These are phyloP conservation scores for Choloepus hoffmanni DNA, from an alignment of 2,113 vertebrate species.

Conservation along the genomic window DNA sequence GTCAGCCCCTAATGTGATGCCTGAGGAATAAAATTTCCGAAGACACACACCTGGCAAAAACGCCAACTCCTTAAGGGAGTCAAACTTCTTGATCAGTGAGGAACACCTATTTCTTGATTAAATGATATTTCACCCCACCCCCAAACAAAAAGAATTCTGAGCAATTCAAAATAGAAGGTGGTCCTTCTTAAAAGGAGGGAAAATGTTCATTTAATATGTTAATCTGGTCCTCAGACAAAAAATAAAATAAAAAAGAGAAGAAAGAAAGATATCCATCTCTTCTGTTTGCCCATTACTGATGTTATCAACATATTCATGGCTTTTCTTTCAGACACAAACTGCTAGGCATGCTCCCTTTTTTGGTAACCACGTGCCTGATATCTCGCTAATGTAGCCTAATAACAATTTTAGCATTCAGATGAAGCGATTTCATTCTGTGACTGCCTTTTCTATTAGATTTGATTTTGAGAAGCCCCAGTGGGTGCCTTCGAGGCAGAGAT, in stretches of 20 bases:
- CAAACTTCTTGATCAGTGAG: background rate
- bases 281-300: slow-evolving; percentile 83
- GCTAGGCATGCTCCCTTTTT: slow-evolving; percentile 89
- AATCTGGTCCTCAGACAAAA: slow-evolving; percentile 77
- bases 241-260: background rate
- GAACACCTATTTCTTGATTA: background rate
- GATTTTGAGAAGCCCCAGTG: slow-evolving; percentile 94
- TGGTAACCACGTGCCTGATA: slow-evolving; percentile 88
- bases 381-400: slow-evolving; percentile 93
- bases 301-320: slow-evolving; percentile 88
- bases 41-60: background rate
- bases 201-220: slow-evolving; percentile 76
- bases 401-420: slow-evolving; percentile 96
- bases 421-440: slow-evolving; percentile 93
- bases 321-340: slow-evolving; percentile 89
- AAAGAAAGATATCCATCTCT: slow-evolving; percentile 79
- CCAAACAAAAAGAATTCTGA: slow-evolving; percentile 54
- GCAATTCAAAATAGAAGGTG: slow-evolving; percentile 46
- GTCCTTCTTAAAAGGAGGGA: background rate
- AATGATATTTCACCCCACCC: background rate
- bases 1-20: background rate
- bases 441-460: slow-evolving; percentile 94
- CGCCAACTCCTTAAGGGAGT: slow-evolving; percentile 4
- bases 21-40: background rate
- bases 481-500: slow-evolving; percentile 94